Evolutionary conservation across 2,888 invertebrate species (phyloP).

Genomic region (Tolmerus cingulatus): DNA sequence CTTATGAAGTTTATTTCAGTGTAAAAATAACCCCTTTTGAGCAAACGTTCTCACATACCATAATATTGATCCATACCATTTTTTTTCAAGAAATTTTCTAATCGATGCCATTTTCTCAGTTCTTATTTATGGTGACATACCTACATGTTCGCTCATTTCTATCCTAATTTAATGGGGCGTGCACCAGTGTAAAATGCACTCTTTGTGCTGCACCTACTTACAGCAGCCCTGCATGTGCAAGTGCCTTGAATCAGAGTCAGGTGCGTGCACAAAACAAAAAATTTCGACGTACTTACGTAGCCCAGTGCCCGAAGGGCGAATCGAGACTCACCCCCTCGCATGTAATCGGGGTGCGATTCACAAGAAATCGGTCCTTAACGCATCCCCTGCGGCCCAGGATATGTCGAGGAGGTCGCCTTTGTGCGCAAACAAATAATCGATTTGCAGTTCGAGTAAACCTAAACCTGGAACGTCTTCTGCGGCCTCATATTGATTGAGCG

Average conservation of each 20-base stretch:
- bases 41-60: no score
- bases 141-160: not conserved
- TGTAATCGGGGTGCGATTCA: conserved; percentile 17
- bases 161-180: not conserved
- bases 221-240: not conserved
- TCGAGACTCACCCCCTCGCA: not conserved
- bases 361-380: conserved; percentile 15
- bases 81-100: not conserved
- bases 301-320: not conserved
- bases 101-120: not conserved
- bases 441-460: conserved; percentile 34
- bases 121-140: not conserved
- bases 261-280: conserved; percentile 19
- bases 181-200: not conserved
- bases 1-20: no score
- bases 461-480: conserved; percentile 13
- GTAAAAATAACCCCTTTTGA: no score
- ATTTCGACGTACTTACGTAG: not conserved
- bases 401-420: conserved; percentile 6
- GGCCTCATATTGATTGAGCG: conserved; percentile 20
- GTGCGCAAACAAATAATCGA: conserved; percentile 40
- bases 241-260: not conserved
- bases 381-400: conserved; percentile 6
- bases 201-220: not conserved
- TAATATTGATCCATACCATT: no score